These are phyloP conservation scores for Torymus tubicola DNA, from an alignment of 2,888 invertebrate species.

Conservation along the genomic window DNA sequence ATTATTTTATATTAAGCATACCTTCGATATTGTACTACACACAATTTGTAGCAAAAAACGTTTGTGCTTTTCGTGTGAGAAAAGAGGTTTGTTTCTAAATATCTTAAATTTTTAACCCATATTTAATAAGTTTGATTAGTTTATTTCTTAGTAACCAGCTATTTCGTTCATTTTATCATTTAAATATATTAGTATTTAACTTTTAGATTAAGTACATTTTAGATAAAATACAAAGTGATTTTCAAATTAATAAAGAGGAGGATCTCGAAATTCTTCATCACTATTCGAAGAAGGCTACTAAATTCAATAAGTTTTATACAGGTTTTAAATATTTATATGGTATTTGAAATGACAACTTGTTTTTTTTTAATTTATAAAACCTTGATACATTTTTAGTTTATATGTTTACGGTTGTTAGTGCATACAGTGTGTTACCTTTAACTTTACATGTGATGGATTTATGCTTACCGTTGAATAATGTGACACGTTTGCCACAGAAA, in stretches of 20 bases:
- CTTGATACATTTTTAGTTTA: slow-evolving; percentile 17
- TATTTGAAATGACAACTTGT: background rate
- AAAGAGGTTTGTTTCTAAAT: slow-evolving; percentile 28
- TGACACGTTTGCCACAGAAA: slow-evolving; percentile 19
- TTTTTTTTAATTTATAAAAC: background rate
- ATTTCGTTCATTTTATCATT: too few relatives aligned
- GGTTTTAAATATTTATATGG: slow-evolving; percentile 2
- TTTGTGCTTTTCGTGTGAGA: slow-evolving; percentile 5
- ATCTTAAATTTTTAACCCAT: background rate
- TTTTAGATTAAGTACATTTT: slow-evolving; percentile 42
- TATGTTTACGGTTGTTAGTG: slow-evolving; percentile 32
- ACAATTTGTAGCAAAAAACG: slow-evolving; percentile 35
- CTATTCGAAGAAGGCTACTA: slow-evolving; percentile 27
- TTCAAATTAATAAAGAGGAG: slow-evolving; percentile 17
- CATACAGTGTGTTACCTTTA: slow-evolving; percentile 41
- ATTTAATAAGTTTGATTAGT: background rate
- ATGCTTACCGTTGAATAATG: slow-evolving; percentile 14
- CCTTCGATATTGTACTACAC: slow-evolving; percentile 24
- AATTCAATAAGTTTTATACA: slow-evolving; percentile 41
- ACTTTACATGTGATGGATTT: slow-evolving; percentile 41
- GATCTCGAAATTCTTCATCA: slow-evolving; percentile 36
- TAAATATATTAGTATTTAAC: too few relatives aligned
- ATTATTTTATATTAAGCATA: slow-evolving; percentile 6
- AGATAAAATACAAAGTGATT: slow-evolving; percentile 46
- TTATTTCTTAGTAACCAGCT: too few relatives aligned